Evolutionary conservation across 2,113 vertebrate species (phyloP).

Genomic region (Jacana jacana): DNA sequence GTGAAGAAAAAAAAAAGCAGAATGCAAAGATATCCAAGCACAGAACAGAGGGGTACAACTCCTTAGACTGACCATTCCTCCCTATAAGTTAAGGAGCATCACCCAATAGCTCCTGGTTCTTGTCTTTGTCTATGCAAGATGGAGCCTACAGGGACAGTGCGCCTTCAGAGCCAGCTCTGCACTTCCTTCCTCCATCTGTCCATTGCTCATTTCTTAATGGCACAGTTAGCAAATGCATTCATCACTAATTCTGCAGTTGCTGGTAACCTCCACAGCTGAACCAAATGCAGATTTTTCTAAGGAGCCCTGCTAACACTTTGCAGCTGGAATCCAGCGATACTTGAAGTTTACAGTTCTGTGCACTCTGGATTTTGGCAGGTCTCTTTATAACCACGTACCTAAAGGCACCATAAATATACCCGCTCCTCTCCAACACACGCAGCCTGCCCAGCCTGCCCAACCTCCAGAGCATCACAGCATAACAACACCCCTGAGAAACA

Average conservation of each 20-base stretch:
- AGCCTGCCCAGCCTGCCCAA: not conserved
- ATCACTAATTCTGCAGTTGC: constrained; percentile 19
- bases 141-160: not conserved
- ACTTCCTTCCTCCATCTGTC: constrained; percentile 9
- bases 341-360: not conserved
- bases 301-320: not conserved
- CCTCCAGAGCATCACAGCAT: not conserved
- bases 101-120: not conserved
- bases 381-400: not conserved
- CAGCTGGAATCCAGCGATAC: not conserved
- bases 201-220: constrained; percentile 28
- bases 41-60: not conserved
- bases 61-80: not conserved
- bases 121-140: not conserved
- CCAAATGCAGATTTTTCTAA: constrained; percentile 1
- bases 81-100: not conserved
- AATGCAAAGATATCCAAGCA: not conserved
- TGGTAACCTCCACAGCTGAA: constrained; percentile 35
- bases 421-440: not conserved
- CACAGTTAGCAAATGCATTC: constrained; percentile 15
- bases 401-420: not conserved
- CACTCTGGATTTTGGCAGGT: not conserved
- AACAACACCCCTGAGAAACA: not conserved
- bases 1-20: not conserved
- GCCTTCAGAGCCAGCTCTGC: not conserved